Evolutionary conservation across 2,113 vertebrate species (phyloP).

Genomic region (Platichthys stellatus): DNA sequence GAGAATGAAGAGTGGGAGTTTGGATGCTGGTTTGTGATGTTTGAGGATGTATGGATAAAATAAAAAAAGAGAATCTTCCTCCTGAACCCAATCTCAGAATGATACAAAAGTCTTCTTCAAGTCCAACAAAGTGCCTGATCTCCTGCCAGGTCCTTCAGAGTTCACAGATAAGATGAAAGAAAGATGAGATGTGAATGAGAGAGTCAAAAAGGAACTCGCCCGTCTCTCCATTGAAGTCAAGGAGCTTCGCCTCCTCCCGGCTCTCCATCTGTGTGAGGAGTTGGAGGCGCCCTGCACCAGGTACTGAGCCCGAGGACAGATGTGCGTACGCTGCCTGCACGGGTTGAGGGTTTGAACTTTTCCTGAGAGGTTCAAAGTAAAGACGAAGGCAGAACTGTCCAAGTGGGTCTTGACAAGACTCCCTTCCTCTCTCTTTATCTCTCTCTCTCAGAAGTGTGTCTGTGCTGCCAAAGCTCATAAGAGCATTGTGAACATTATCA

Average conservation of each 20-base stretch:
- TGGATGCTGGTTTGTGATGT: not conserved
- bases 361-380: constrained; percentile 11
- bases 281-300: constrained; percentile 3
- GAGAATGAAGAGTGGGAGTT: too few relatives aligned
- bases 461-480: not conserved
- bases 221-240: constrained; percentile 26
- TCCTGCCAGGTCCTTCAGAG: constrained; percentile 22
- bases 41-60: not conserved
- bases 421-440: not conserved
- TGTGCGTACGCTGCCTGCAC: not conserved
- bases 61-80: not conserved
- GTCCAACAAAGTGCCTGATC: not conserved
- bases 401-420: not conserved
- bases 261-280: constrained; percentile 8
- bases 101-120: not conserved
- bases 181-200: constrained; percentile 12
- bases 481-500: not conserved
- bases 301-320: constrained; percentile 23
- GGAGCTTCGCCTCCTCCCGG: constrained; percentile 14
- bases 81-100: not conserved
- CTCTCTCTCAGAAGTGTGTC: not conserved
- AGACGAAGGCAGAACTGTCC: constrained; percentile 6
- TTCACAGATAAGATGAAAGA: constrained; percentile 48
- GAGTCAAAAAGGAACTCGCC: constrained; percentile 2
- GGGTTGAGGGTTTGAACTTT: constrained; percentile 24